A percentile compares a stretch with the other conserved stretches of the same genome.
These are phyloP conservation scores for Cerceris rybyensis DNA, from an alignment of 2,888 invertebrate species.

Conservation along the genomic window DNA sequence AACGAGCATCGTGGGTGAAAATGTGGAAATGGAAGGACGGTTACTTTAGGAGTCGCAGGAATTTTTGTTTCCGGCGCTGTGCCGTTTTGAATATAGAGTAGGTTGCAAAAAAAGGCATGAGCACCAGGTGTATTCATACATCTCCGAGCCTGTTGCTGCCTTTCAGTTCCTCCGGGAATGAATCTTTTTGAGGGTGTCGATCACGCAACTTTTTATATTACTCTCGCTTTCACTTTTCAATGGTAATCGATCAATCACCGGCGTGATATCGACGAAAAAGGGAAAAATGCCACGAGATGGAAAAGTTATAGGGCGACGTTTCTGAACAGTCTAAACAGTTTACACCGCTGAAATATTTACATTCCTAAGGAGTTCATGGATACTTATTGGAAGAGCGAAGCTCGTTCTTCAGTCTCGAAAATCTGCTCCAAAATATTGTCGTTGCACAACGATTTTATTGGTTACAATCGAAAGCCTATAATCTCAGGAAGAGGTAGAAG, in stretches of 20 bases:
- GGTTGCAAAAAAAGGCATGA: constrained; percentile 12
- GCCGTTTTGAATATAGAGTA: constrained; percentile 39
- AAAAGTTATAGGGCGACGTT: constrained; percentile 26
- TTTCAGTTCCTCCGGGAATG: background rate
- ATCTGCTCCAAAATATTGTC: too few relatives aligned
- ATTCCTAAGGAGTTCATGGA: too few relatives aligned
- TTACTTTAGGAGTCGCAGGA: constrained; percentile 13
- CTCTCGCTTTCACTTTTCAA: constrained; percentile 25
- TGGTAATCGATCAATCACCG: constrained; percentile 39
- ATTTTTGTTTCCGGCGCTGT: constrained; percentile 11
- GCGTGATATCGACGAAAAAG: background rate
- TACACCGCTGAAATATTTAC: too few relatives aligned
- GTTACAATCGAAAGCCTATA: too few relatives aligned
- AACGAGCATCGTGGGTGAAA: constrained; percentile 3
- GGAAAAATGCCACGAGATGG: constrained; percentile 17
- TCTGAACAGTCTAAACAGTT: background rate
- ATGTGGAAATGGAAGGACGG: background rate
- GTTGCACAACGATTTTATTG: too few relatives aligned
- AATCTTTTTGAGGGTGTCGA: constrained; percentile 2
- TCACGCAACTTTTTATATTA: constrained; percentile 20
- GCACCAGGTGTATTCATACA: constrained; percentile 31
- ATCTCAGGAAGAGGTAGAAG: too few relatives aligned
- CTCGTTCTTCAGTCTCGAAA: too few relatives aligned
- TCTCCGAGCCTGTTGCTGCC: constrained; percentile 34
- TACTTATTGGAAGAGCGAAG: too few relatives aligned